Evolutionary conservation across 2,888 invertebrate species (phyloP), one percentile per base, ranked within the genome.

Genomic region (Dasypolia templi): DNA sequence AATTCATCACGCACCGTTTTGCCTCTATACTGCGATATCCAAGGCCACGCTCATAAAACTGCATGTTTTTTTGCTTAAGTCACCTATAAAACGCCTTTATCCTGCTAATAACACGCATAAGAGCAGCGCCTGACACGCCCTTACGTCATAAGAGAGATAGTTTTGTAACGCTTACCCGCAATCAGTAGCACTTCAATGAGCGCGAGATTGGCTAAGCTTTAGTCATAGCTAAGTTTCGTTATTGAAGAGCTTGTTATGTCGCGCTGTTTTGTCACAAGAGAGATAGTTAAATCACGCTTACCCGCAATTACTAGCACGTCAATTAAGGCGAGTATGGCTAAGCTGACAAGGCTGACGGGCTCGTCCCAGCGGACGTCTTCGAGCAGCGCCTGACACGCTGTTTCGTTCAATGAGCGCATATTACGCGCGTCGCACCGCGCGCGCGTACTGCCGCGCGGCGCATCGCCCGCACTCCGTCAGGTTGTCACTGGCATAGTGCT

Each of bases 241-340:
- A 46, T 19, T 2, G 19, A 19, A 19, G 6, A 46, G 19, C 1
- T 46, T 5, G 3, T 9, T 14, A 14, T 14, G 14, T 22, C 26
- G 29, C 26, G 5, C 39, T 55, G 22, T 55, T 26, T 19, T 26
- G 1, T n/a, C 14, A 32, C 17, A 32, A 32, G 22, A 32, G 4
- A 56, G 4, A 56, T 11, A 32, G 22, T 55, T 19, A 22, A 26
- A 9, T 55, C 14, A 35, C 0, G 42, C 98, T 89, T 66, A 95
- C 95, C 99, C 75, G 98, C 97, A 84, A 99, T 98, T 84, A 99
- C 99, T 93, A 99, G 97, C 67, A 99, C 97, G 94, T 98, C 98
- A 92, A 99, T 98, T 88, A 98, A 97, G 82, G 97, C 98, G 84
- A 98, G 97, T 89, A 98, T 96, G 89, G 98, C 97, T 90, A 99